These are phyloP conservation scores for Tanytarsus gracilentus DNA, from an alignment of 2,888 invertebrate genomes.

Conservation along the genomic window DNA sequence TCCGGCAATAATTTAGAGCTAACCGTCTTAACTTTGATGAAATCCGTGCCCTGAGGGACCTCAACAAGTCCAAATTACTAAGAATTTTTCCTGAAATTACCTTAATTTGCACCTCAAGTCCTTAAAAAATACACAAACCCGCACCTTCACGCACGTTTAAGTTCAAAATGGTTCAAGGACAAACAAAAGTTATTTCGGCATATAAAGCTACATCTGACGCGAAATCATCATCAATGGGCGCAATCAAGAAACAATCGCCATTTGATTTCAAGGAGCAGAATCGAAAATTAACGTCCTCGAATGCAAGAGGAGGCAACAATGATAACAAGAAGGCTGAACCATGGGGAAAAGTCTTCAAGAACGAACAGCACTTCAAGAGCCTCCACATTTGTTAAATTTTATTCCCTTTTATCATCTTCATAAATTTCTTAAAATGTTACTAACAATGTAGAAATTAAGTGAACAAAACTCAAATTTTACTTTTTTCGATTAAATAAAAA, in stretches of 20 bases:
- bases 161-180: constrained; percentile 24
- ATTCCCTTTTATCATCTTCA: background rate
- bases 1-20: constrained; percentile 42
- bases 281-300: background rate
- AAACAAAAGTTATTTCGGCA: constrained; percentile 6
- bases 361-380: constrained; percentile 23
- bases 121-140: background rate
- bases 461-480: too few relatives aligned
- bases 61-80: background rate
- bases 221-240: background rate
- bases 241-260: constrained; percentile 15
- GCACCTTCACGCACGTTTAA: constrained; percentile 8
- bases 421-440: too few relatives aligned
- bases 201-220: constrained; percentile 7
- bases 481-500: too few relatives aligned
- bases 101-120: background rate
- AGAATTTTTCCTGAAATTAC: background rate
- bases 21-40: constrained; percentile 40
- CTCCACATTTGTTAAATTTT: constrained; percentile 20
- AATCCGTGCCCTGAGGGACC: constrained; percentile 41
- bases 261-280: constrained; percentile 16
- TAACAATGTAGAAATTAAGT: too few relatives aligned
- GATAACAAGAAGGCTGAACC: constrained; percentile 11
- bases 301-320: background rate
- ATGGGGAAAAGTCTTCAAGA: constrained; percentile 20